Conservation (phyloP, 2,888 invertebrate species). For the Pseudococcus jackbeardsleyi region DNA sequence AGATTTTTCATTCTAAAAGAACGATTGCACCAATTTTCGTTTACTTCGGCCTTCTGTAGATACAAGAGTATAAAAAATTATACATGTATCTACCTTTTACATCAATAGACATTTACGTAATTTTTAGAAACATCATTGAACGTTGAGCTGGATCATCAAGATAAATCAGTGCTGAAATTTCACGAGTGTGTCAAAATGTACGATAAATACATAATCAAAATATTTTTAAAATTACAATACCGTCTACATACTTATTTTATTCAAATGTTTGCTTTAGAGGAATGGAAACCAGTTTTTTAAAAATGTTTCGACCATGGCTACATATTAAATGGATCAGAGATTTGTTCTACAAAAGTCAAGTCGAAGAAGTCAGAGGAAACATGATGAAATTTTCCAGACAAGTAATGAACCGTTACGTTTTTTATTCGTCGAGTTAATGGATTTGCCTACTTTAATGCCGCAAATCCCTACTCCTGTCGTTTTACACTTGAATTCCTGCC, state of each 20-base stretch:
- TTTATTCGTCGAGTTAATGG: not conserved
- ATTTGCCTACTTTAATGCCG: not conserved
- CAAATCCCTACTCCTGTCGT: not conserved
- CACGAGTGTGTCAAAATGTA: slow-evolving; percentile 40
- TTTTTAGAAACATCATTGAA: slow-evolving; percentile 36
- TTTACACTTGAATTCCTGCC: not conserved
- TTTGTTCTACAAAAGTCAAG: slow-evolving; percentile 41
- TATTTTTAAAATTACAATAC: not conserved
- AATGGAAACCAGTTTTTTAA: slow-evolving; percentile 54
- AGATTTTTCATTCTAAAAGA: too few species aligned
- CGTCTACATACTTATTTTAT: too few species aligned
- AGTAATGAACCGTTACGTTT: not conserved
- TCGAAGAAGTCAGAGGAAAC: slow-evolving; percentile 7
- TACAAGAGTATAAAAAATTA: not conserved
- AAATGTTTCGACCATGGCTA: slow-evolving; percentile 58
- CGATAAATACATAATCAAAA: not conserved
- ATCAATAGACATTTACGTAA: not conserved
- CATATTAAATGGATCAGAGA: slow-evolving; percentile 29
- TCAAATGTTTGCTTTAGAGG: not conserved
- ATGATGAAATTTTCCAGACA: slow-evolving; percentile 32
- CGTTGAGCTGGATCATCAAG: not conserved
- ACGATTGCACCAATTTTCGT: too few species aligned
- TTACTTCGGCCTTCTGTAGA: not conserved
- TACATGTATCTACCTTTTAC: too few species aligned
- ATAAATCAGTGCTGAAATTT: slow-evolving; percentile 9